Evolutionary conservation across 23 tunicate genomes (phyloP).

Genomic region (Clavelina lepadiformis): DNA sequence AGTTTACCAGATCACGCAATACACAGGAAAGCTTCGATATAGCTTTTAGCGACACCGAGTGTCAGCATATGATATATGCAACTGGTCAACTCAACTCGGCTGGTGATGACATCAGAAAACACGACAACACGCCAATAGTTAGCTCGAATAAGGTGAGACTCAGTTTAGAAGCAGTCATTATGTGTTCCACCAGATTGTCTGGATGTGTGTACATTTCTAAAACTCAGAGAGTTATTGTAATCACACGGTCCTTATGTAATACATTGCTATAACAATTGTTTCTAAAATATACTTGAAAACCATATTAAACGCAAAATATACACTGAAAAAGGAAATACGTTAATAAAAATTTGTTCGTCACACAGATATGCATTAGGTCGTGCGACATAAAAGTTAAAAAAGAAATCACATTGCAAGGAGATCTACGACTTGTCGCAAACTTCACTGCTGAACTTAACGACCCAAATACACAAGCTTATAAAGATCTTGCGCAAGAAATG

Average conservation of each 20-base stretch:
- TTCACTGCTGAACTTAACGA: constrained; percentile 20
- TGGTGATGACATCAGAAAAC: constrained; percentile 15
- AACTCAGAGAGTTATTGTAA: no score
- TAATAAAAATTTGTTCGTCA: neutral
- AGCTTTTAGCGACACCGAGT: constrained; percentile 39
- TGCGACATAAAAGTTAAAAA: neutral
- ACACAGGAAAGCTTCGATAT: constrained; percentile 27
- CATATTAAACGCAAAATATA: no score
- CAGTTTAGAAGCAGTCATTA: no score
- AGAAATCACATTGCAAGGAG: neutral
- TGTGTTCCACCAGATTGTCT: no score
- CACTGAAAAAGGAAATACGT: no score
- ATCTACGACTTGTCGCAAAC: constrained; percentile 1
- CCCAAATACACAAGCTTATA: constrained; percentile 3
- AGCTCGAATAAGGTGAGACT: constrained; percentile 40
- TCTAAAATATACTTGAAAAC: no score
- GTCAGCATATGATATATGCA: constrained; percentile 39
- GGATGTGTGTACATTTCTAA: no score
- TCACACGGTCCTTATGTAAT: no score
- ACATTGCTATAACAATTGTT: no score
- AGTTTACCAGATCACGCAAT: constrained; percentile 36
- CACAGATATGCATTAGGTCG: neutral
- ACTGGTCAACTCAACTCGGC: constrained; percentile 21
- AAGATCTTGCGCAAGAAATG: constrained; percentile 6
- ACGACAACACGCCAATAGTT: constrained; percentile 15